These are phyloP conservation scores for Rotaria sp. DNA, from an alignment of 2,888 invertebrate genomes.

Conservation along the genomic window DNA sequence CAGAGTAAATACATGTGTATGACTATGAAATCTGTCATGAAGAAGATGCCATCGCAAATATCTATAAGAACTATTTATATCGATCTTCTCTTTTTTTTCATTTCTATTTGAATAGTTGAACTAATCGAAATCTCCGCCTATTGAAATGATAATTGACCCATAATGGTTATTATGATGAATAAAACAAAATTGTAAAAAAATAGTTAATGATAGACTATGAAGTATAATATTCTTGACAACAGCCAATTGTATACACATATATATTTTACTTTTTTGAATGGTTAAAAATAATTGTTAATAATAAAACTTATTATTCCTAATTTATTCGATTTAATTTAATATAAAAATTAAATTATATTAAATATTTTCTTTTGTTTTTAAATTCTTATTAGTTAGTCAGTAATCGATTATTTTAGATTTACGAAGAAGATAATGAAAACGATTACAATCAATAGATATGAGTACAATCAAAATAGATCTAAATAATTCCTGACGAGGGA, in stretches of 20 bases:
- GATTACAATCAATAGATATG: no score
- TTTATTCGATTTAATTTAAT: no score
- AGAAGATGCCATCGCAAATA: neutral
- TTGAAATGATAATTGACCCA: neutral
- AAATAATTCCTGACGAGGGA: no score
- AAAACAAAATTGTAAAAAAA: neutral
- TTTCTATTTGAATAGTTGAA: neutral
- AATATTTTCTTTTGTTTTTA: no score
- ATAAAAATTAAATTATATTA: no score
- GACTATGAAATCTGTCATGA: neutral
- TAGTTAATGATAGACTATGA: neutral
- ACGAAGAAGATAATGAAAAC: no score
- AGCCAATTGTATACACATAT: neutral
- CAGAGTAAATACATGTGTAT: neutral
- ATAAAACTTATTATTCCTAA: no score
- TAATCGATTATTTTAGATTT: no score
- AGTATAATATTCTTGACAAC: neutral
- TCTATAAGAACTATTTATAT: neutral
- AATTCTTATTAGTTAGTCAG: no score
- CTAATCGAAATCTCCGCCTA: neutral
- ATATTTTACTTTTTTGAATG: no score
- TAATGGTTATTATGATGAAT: neutral
- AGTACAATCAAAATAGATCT: no score
- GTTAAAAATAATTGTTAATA: no score
- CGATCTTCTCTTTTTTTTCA: neutral